These are phyloP conservation scores for Adoxophyes honmai DNA, from an alignment of 1,140 invertebrate genomes.

Conservation along the genomic window DNA sequence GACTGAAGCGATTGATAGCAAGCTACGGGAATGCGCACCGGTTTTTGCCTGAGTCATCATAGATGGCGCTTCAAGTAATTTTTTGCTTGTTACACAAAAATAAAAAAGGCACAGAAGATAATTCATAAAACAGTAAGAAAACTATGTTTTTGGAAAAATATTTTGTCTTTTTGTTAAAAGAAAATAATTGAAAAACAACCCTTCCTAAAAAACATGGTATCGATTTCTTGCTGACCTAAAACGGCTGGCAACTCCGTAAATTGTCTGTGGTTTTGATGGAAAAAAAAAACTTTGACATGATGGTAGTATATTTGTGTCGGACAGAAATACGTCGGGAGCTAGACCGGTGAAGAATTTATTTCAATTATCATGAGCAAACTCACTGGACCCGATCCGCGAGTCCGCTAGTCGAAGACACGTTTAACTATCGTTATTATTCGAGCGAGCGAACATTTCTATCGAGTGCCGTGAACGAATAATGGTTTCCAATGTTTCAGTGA, in stretches of 20 bases:
- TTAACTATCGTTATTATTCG: slow-evolving; percentile 43
- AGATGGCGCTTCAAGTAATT: neutral
- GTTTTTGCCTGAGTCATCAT: too few relatives aligned
- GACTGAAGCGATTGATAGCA: too few relatives aligned
- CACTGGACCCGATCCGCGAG: slow-evolving; percentile 50
- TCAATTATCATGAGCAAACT: slow-evolving; percentile 71
- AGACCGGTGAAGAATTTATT: slow-evolving; percentile 71
- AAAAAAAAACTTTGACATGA: slow-evolving; percentile 39
- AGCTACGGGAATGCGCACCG: too few relatives aligned
- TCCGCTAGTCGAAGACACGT: slow-evolving; percentile 54
- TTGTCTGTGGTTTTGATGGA: slow-evolving; percentile 33
- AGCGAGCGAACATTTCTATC: slow-evolving; percentile 33
- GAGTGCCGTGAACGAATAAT: slow-evolving; percentile 65
- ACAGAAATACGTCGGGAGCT: slow-evolving; percentile 67
- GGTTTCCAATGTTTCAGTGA: slow-evolving; percentile 72
- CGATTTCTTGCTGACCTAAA: neutral
- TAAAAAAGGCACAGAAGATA: too few relatives aligned
- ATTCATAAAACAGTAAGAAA: too few relatives aligned
- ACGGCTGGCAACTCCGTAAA: slow-evolving; percentile 5
- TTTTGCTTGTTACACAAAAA: too few relatives aligned
- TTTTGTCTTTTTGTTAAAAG: too few relatives aligned
- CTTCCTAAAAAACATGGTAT: slow-evolving; percentile 2
- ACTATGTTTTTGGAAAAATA: too few relatives aligned
- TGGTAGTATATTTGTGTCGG: slow-evolving; percentile 63
- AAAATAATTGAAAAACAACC: neutral